Base-by-base conservation (phyloP, 2,888 invertebrate species). In the Melanotus villosus region DNA sequence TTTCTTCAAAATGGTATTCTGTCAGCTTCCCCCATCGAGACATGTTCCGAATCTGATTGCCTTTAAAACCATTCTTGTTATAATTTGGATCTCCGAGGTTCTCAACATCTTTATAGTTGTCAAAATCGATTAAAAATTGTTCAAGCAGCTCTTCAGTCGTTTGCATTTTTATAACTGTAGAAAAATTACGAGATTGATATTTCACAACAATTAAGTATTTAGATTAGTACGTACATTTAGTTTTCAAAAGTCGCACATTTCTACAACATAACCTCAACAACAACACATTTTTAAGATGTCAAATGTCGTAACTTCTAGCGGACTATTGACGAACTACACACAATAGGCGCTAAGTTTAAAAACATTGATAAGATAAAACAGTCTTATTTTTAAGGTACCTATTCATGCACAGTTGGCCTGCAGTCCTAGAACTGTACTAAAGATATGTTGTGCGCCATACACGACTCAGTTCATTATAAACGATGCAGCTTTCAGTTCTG, bases 11-110 rank as follows among this genome's bases (percentile, higher is more conserved):
- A 23, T 72, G 65, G 30, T 57, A 57, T 59, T 73, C 67, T 7
- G 74, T 50, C 18, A 79, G 60, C 54, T 68, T 70, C 9, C 59
- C 66, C 79, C 79, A 79, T 34, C 65, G 69, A 23, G 26, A 18
- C 9, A 1, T 38, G 32, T 56, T 16, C 1, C 5, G 21, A 14
- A 23, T 41, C 9, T 4, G 30, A 19, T 38, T 21, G 36, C 32
- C 23, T 21, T 18, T 21, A 1, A 5, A 10, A 2, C 10, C 23
- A 10, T 54, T 52, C 7, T 36, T 63, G 1, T 32, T 10, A n/a
- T 21, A 62, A 19, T 14, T 56, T 9, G 19, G 18, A 23, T 56
- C 67, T 16, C 45, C 52, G 47, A 63, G 56, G 16, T 63, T 63
- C 14, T 67, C 65, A 9, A 64, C 47, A 43, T 70, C 56, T 38